Conservation (phyloP, 1,140 invertebrate genomes). For the Pantala flavescens region DNA sequence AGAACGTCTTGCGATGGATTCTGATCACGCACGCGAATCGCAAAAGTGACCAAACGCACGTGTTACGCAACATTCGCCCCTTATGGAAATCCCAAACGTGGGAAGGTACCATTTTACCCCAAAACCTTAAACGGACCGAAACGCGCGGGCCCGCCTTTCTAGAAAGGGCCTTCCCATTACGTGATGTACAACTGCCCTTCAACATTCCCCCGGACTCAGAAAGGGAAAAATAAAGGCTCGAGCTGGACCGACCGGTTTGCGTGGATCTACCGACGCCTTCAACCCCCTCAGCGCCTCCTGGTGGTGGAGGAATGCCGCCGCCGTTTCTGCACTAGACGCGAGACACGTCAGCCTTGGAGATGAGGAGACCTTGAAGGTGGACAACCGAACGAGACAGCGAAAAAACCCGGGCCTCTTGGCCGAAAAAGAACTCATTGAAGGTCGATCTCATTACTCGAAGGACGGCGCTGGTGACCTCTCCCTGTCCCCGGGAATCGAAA, state of each 20-base stretch:
- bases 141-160: not conserved
- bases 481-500: not conserved
- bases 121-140: too few relatives aligned
- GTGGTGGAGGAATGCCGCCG: too few relatives aligned
- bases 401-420: not conserved
- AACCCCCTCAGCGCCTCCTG: too few relatives aligned
- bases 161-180: not conserved
- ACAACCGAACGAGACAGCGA: not conserved
- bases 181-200: not conserved
- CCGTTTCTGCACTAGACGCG: not conserved
- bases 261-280: not conserved
- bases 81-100: too few relatives aligned
- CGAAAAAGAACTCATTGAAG: not conserved
- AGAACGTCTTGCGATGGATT: too few relatives aligned
- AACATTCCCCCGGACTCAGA: not conserved
- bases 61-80: too few relatives aligned
- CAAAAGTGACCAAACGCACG: too few relatives aligned
- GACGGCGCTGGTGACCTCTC: not conserved
- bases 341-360: conserved; percentile 3
- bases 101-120: too few relatives aligned
- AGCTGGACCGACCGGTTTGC: not conserved
- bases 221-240: not conserved
- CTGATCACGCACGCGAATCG: too few relatives aligned
- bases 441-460: not conserved
- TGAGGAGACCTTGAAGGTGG: not conserved